Conservation (phyloP, 2,797 vertebrate genomes). For the Linurgus olivaceus region DNA sequence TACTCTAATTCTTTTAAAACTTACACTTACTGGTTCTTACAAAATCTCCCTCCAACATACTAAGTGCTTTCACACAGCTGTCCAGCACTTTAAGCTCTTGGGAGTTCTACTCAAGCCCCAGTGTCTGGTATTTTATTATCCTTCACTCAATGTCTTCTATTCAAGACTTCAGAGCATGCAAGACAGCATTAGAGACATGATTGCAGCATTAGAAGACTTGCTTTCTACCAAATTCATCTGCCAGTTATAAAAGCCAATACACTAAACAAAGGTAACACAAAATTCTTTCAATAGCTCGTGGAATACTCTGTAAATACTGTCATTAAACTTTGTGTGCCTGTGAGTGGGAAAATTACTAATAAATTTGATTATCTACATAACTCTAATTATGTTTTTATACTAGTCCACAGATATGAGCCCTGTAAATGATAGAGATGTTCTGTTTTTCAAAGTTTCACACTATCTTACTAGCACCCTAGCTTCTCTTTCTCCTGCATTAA, state of each 20-base stretch:
- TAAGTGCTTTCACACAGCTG: neutral
- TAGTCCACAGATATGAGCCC: neutral
- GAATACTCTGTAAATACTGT: neutral
- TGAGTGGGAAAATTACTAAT: neutral
- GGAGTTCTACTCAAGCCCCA: neutral
- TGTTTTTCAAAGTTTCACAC: neutral
- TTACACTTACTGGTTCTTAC: neutral
- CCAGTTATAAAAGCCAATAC: neutral
- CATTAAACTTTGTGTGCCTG: neutral
- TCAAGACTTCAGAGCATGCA: neutral
- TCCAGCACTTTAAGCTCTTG: neutral
- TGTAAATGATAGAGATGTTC: neutral
- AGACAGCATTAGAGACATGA: neutral
- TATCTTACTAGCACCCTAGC: neutral
- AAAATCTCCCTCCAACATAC: neutral
- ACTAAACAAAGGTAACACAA: neutral
- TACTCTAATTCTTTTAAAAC: neutral
- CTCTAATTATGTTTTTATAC: neutral
- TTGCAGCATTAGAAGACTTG: neutral
- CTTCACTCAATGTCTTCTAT: neutral
- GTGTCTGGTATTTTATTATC: neutral
- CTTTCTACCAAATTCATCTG: neutral
- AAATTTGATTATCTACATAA: neutral
- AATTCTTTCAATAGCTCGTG: neutral
- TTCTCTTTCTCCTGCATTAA: neutral